A percentile compares a stretch with the other conserved stretches of the same genome.
Evolutionary conservation across 35 echinoderm and acorn worm species (phyloP).

Genomic region (Heliocidaris erythrogramma): DNA sequence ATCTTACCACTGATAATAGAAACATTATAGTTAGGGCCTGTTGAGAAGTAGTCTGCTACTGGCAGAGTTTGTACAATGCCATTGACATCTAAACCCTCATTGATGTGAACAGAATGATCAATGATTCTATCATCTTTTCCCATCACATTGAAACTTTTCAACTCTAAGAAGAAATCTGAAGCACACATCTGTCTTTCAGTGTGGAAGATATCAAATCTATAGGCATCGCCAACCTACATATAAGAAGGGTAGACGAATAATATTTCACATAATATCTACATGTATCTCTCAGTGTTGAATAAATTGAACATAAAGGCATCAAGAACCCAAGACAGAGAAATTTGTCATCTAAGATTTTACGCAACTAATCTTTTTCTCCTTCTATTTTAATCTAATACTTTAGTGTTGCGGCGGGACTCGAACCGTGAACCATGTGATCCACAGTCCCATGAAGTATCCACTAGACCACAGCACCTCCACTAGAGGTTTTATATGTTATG

Average conservation of each 20-base stretch:
- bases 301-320: too few species aligned
- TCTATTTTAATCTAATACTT: too few species aligned
- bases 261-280: too few species aligned
- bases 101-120: constrained; percentile 67
- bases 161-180: constrained; percentile 79
- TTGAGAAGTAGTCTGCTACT: constrained; percentile 68
- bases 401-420: too few species aligned
- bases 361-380: too few species aligned
- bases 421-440: too few species aligned
- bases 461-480: too few species aligned
- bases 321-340: too few species aligned
- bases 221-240: constrained; percentile 61
- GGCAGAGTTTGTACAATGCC: constrained; percentile 64
- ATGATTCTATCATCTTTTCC: constrained; percentile 66
- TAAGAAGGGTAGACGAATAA: background rate
- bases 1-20: constrained; percentile 64
- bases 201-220: constrained; percentile 76
- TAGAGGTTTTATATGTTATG: too few species aligned
- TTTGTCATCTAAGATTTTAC: too few species aligned
- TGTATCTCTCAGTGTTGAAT: too few species aligned
- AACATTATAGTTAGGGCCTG: constrained; percentile 72
- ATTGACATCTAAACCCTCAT: constrained; percentile 61
- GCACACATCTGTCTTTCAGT: constrained; percentile 71
- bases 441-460: too few species aligned
- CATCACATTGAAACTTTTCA: constrained; percentile 64